Evolutionary conservation across 1,140 invertebrate species (phyloP), one percentile per base, ranked within the genome.

Genomic region (Macrocentrus cingulum): DNA sequence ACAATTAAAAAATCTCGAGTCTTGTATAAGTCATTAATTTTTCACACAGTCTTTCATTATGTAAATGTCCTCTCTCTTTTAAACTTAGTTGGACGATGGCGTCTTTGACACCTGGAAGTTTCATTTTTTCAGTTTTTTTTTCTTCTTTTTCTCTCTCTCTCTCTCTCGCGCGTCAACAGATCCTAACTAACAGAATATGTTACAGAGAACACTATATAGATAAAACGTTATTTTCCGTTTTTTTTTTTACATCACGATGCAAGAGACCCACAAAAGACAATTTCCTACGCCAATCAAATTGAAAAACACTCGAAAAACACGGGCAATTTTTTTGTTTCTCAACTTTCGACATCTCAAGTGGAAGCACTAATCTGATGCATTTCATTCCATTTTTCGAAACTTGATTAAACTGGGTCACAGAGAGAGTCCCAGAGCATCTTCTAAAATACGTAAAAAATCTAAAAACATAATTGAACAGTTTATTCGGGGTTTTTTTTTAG

Each of bases 1-100:
- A 76, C 65, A 64, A 66, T 70, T 62, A 68, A 68, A 65, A 72
- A 73, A 66, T 74, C 68, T 73, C 65, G 72, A 74, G 66, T 74
- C 69, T 29, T 29, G 25, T 29, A 9, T 29, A 29, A 9, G 25
- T 29, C 13, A 70, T 60, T 70, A 66, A 37, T 52, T 62, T 48
- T 56, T 46, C 67, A 64, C 67, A 72, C 77, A 79, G 77, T 79
- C 76, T 78, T 78, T 68, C 73, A 70, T 70, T 62, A 66, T 65
- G 60, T 60, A 52, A 60, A 63, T 61, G 61, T 60, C 51, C 62
- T 20, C 15, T 58, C 48, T 42, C 29, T 66, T 44, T 62, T 78
- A 79, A 72, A 73, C 46, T 74, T 76, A 76, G 63, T 68, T 78
- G 76, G 76, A 77, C 77, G 74, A 77, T 71, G 70, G 69, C 70